Evolutionary conservation across 2,113 vertebrate genomes (phyloP), one percentile per base, ranked within the genome.

Genomic region (Brachypodius melanocephalos): DNA sequence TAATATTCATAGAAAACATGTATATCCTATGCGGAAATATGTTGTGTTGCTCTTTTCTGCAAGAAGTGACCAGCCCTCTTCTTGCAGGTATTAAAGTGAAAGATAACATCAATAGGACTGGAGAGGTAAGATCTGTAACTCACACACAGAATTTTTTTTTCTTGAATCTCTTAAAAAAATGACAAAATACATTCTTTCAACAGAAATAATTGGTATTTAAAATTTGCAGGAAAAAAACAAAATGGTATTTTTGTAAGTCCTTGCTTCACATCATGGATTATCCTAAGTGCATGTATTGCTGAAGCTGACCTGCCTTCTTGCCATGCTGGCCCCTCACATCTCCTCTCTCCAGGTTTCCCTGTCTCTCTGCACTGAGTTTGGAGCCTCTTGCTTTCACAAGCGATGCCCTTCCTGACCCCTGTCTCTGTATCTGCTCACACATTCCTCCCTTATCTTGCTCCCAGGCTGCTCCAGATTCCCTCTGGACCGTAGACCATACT

Each of bases 361-460:
- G 12, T 43, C 36, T 65, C 38, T 94, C 69, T 40, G 36, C 45
- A 11, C 48, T 5, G 42, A 63, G 46, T 69, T 63, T 73, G 63
- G 52, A 88, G 80, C n/a, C 89, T 93, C 80, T 51, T 78, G 46
- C 68, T 65, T 61, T 61, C 54, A 28, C 25, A 51, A 48, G 54
- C 0, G 1, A 79, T 94, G 93, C 90, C 95, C 92, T 93, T 8
- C 2, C 16, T 93, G 95, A 92, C 93, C 96, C 38, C 55, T 85
- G 74, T 85, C 72, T 43, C 90, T 65, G 8, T 89, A 76, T 95
- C 88, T 95, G 59, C 79, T 95, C 90, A 62, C 88, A 85, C 76
- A 96, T 97, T 96, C 92, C 88, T 95, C 66, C 65, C 95, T 95
- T 96, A 97, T 97, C 95, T 95, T 20, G 62, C 72, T 95, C 68